Evolutionary conservation across 2,797 vertebrate genomes (phyloP).

Genomic region (Alectoris magna): DNA sequence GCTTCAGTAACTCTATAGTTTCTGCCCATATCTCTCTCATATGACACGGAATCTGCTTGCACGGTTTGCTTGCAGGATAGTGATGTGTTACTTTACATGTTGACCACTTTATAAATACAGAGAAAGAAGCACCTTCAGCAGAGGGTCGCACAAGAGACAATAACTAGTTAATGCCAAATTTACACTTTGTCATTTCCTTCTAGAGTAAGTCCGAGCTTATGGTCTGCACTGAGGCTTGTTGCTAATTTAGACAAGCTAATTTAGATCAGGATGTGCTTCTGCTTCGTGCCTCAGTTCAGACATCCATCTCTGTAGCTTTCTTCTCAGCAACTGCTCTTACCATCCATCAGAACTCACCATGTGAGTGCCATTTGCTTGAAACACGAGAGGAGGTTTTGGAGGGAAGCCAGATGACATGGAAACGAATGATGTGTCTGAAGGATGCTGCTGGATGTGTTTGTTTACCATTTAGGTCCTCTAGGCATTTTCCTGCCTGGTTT

Average conservation of each 20-base stretch:
- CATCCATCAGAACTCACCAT: conserved; percentile 62
- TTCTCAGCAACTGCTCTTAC: conserved; percentile 69
- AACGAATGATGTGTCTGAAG: background rate
- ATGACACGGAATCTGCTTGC: conserved; percentile 38
- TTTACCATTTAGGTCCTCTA: conserved; percentile 4
- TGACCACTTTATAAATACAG: background rate
- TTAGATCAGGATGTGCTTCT: conserved; percentile 42
- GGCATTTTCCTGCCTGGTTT: background rate
- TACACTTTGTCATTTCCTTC: conserved; percentile 41
- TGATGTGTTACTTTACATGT: background rate
- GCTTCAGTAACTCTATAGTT: conserved; percentile 51
- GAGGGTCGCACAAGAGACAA: background rate
- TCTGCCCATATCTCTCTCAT: conserved; percentile 44
- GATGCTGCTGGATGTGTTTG: background rate
- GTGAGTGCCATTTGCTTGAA: conserved; percentile 64
- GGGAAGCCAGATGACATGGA: conserved; percentile 18
- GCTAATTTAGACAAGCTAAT: conserved; percentile 53
- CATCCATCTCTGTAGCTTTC: conserved; percentile 41
- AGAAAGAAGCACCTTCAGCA: background rate
- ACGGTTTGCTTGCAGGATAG: background rate
- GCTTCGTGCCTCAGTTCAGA: conserved; percentile 49
- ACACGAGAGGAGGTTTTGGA: conserved; percentile 49
- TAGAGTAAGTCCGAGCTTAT: background rate
- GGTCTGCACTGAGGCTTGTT: conserved; percentile 9
- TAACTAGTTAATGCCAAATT: background rate